Evolutionary conservation across 2,888 invertebrate species (phyloP).

Genomic region (Nomada flava): DNA sequence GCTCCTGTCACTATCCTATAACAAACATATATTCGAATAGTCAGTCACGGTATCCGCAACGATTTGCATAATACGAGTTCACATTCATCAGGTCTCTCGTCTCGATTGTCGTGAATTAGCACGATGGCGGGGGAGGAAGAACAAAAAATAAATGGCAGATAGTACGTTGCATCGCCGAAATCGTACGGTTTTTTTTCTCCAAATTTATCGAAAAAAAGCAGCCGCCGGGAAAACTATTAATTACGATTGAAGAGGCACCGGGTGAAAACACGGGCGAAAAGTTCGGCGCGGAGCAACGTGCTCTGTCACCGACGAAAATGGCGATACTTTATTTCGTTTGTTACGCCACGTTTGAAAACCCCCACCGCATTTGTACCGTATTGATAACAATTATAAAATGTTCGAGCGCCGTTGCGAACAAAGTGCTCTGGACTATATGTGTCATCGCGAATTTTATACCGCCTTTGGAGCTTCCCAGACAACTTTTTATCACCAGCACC

Average conservation of each 20-base stretch:
- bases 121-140: neutral
- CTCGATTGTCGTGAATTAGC: neutral
- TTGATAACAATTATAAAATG: slow-evolving; percentile 52
- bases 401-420: slow-evolving; percentile 22
- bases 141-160: neutral
- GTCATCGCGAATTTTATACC: slow-evolving; percentile 27
- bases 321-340: slow-evolving; percentile 54
- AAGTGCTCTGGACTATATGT: slow-evolving; percentile 42
- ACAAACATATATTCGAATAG: slow-evolving; percentile 48
- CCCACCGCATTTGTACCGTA: slow-evolving; percentile 38
- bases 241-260: slow-evolving; percentile 30
- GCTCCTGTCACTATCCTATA: slow-evolving; percentile 83
- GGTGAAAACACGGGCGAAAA: slow-evolving; percentile 22
- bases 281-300: slow-evolving; percentile 33
- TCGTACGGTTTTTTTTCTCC: neutral
- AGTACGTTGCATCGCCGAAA: neutral
- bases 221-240: slow-evolving; percentile 36
- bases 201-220: slow-evolving; percentile 12
- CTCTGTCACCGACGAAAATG: slow-evolving; percentile 39
- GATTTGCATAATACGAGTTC: slow-evolving; percentile 3
- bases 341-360: slow-evolving; percentile 45
- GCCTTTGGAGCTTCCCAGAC: slow-evolving; percentile 10
- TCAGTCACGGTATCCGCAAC: neutral
- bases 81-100: neutral
- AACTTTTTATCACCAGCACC: neutral